Conservation (phyloP, 2,113 vertebrate genomes). For the Proteles cristata region DNA sequence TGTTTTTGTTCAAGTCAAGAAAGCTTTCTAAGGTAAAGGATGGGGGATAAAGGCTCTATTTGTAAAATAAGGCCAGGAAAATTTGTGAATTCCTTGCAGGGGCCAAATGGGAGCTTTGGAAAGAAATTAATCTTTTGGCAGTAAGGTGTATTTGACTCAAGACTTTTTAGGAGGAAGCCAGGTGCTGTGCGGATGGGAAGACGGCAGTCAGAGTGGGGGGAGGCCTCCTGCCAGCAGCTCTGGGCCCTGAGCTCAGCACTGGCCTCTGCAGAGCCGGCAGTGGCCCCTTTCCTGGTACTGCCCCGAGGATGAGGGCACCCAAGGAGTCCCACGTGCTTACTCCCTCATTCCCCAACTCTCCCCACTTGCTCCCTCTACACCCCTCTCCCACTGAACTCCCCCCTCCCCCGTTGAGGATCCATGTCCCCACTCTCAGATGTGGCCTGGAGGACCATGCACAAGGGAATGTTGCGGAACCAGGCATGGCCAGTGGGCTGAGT, state of each 20-base stretch:
- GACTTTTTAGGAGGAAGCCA: not conserved
- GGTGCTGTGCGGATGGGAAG: not conserved
- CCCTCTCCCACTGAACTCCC: not conserved
- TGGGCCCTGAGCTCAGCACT: not conserved
- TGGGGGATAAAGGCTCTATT: not conserved
- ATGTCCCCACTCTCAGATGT: not conserved
- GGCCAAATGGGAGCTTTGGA: not conserved
- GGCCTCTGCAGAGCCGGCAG: not conserved
- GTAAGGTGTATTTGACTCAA: not conserved
- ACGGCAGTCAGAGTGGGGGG: not conserved
- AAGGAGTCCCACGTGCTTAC: accelerated
- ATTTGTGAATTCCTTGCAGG: not conserved
- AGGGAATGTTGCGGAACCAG: not conserved
- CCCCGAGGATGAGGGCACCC: not conserved
- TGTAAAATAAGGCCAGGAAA: not conserved
- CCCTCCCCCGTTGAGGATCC: accelerated
- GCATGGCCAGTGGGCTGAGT: not conserved
- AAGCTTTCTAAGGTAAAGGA: not conserved
- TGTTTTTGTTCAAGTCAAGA: not conserved
- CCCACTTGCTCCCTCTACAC: no score
- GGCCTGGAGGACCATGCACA: not conserved
- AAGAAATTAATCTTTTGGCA: not conserved
- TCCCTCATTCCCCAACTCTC: not conserved
- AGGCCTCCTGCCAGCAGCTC: not conserved
- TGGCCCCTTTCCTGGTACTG: not conserved